Conservation (phyloP, 2,797 vertebrate genomes). For the Bufotes viridis region DNA sequence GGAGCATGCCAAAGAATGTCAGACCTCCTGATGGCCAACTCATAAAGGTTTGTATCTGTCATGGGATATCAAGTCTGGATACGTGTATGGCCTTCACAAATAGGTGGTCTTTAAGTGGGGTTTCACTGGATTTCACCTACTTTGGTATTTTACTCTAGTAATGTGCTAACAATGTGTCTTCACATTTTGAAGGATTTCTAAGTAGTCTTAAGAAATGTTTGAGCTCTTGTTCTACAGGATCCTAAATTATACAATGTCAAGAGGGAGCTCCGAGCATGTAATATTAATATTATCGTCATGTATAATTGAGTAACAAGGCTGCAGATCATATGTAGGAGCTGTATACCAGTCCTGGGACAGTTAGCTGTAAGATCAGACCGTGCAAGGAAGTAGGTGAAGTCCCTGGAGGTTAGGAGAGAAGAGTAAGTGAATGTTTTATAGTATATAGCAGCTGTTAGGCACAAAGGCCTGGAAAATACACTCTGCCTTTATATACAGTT, state of each 20-base stretch:
- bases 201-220: neutral
- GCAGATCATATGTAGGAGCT: constrained; percentile 14
- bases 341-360: neutral
- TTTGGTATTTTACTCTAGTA: neutral
- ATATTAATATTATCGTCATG: constrained; percentile 1
- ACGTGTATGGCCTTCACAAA: too few relatives aligned
- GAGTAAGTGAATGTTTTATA: constrained; percentile 8
- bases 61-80: too few relatives aligned
- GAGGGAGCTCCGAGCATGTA: neutral
- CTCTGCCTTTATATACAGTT: neutral
- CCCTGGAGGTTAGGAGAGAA: neutral
- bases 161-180: neutral
- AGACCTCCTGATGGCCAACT: too few relatives aligned
- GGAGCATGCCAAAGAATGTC: too few relatives aligned
- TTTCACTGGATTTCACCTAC: too few relatives aligned
- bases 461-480: neutral
- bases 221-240: neutral
- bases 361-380: constrained; percentile 14
- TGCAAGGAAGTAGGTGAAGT: neutral
- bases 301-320: constrained; percentile 26
- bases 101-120: too few relatives aligned
- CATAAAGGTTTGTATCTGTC: too few relatives aligned
- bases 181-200: neutral
- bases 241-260: constrained; percentile 37
- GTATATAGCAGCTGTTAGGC: neutral